These are phyloP conservation scores for Sitophilus oryzae DNA, from an alignment of 1,140 invertebrate genomes.

Conservation along the genomic window DNA sequence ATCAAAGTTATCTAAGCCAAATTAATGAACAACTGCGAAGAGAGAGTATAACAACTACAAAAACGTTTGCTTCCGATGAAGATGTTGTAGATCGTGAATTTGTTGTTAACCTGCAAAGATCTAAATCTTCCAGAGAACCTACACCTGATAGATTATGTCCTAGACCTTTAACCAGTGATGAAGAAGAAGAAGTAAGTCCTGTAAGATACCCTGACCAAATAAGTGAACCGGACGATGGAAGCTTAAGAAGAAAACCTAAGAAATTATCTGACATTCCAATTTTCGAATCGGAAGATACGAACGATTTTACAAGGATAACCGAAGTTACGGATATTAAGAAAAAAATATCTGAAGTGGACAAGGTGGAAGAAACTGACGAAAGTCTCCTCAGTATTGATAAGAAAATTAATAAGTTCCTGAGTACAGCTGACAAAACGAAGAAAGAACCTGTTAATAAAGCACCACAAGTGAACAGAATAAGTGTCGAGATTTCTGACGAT, in stretches of 20 bases:
- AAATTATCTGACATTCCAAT: slow-evolving; percentile 45
- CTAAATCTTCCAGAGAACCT: slow-evolving; percentile 64
- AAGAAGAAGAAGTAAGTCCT: slow-evolving; percentile 53
- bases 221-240: slow-evolving; percentile 63
- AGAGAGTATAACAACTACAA: slow-evolving; percentile 38
- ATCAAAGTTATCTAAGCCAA: slow-evolving; percentile 49
- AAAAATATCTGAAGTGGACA: slow-evolving; percentile 35
- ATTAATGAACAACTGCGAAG: slow-evolving; percentile 10
- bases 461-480: slow-evolving; percentile 37
- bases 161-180: slow-evolving; percentile 51
- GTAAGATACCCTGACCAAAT: slow-evolving; percentile 63
- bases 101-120: slow-evolving; percentile 58
- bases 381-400: slow-evolving; percentile 58
- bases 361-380: slow-evolving; percentile 49
- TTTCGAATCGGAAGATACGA: slow-evolving; percentile 38
- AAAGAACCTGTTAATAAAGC: slow-evolving; percentile 35
- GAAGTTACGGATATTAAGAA: slow-evolving; percentile 50
- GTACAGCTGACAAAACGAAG: slow-evolving; percentile 53
- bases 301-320: slow-evolving; percentile 47
- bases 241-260: slow-evolving; percentile 43
- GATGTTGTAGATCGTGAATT: slow-evolving; percentile 44
- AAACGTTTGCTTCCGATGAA: slow-evolving; percentile 39
- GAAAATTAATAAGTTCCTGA: slow-evolving; percentile 58
- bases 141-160: slow-evolving; percentile 61
- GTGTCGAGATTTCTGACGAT: slow-evolving; percentile 44